Evolutionary conservation across 2,888 invertebrate genomes (phyloP).

Genomic region (Macaria liturata): DNA sequence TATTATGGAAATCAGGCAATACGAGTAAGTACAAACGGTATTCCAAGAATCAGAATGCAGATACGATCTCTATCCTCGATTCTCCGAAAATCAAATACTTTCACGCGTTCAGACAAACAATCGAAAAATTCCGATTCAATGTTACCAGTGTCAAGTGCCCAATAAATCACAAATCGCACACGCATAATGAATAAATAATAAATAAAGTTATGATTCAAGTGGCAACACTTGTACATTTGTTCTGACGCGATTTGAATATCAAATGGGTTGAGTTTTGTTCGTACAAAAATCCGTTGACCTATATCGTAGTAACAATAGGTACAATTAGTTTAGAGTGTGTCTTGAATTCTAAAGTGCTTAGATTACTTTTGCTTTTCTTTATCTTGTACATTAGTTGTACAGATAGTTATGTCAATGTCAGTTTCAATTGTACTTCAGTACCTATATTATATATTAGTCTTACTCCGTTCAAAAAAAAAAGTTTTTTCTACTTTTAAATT

Average conservation of each 20-base stretch:
- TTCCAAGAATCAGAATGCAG: conserved; percentile 21
- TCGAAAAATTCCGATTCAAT: conserved; percentile 37
- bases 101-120: conserved; percentile 41
- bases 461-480: no score
- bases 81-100: conserved; percentile 37
- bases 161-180: conserved; percentile 44
- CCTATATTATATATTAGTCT: no score
- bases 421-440: no score
- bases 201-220: conserved; percentile 37
- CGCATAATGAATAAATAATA: conserved; percentile 40
- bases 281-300: conserved; percentile 20
- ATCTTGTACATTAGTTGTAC: no score
- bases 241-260: conserved; percentile 27
- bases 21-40: conserved; percentile 6
- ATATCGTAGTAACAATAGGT: conserved; percentile 9
- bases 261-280: conserved; percentile 18
- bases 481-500: no score
- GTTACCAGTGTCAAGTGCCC: conserved; percentile 42
- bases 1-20: conserved; percentile 2
- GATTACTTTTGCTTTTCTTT: conserved; percentile 6
- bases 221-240: conserved; percentile 28
- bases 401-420: no score
- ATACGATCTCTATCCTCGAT: conserved; percentile 33
- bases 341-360: conserved; percentile 8
- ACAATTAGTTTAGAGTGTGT: conserved; percentile 9